Evolutionary conservation across 1,140 invertebrate genomes (phyloP).

Genomic region (Varroa destructor): DNA sequence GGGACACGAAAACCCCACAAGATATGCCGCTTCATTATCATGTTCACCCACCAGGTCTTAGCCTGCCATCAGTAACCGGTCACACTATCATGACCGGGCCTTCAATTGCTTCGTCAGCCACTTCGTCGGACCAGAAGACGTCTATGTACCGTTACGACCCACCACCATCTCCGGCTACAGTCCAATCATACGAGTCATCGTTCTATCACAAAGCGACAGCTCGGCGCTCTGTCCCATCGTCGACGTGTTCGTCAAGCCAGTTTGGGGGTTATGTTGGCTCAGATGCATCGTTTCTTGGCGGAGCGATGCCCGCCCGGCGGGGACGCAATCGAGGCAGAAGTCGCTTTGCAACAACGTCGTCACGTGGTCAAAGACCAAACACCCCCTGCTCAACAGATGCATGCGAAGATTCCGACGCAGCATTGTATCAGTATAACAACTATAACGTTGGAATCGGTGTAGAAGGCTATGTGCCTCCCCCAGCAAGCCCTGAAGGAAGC

Average conservation of each 20-base stretch:
- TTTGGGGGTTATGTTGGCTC: constrained; percentile 5
- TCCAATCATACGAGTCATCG: background rate
- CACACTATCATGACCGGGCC: background rate
- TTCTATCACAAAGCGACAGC: background rate
- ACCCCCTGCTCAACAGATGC: constrained; percentile 20
- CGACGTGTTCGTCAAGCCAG: constrained; percentile 23
- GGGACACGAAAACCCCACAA: constrained; percentile 28
- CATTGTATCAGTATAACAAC: no score
- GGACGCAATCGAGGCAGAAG: constrained; percentile 3
- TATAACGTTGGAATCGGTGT: background rate
- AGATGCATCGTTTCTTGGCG: constrained; percentile 7
- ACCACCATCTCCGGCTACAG: constrained; percentile 7
- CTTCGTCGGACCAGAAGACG: constrained; percentile 13
- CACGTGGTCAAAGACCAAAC: background rate
- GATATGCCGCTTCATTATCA: constrained; percentile 38
- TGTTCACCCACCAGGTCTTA: constrained; percentile 35
- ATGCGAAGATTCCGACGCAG: background rate
- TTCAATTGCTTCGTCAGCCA: background rate
- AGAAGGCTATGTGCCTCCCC: constrained; percentile 14
- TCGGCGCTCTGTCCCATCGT: background rate
- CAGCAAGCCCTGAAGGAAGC: background rate
- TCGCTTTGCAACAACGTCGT: background rate
- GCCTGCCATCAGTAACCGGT: constrained; percentile 5
- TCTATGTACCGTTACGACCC: constrained; percentile 8
- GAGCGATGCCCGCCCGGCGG: background rate